A percentile compares a stretch with the other conserved stretches of the same genome.
These are phyloP conservation scores for Eumaeus atala DNA, from an alignment of 1,140 invertebrate genomes.

Conservation along the genomic window DNA sequence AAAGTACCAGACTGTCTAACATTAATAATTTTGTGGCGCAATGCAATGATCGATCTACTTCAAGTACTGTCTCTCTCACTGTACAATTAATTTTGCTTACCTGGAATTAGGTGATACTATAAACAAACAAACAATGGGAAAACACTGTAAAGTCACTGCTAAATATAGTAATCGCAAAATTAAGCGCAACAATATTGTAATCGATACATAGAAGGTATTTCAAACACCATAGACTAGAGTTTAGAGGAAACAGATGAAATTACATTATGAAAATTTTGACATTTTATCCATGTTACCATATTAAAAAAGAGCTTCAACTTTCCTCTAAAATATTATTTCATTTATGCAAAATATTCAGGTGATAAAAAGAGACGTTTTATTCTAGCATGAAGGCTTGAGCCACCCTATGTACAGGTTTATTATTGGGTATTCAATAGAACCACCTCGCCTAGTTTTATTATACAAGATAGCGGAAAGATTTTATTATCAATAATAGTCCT, in stretches of 20 bases:
- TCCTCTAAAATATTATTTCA: no score
- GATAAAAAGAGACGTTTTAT: no score
- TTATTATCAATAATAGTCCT: no score
- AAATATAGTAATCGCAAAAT: constrained; percentile 4
- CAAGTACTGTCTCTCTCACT: background rate
- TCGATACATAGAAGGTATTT: constrained; percentile 1
- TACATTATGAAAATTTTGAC: no score
- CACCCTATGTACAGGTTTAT: no score
- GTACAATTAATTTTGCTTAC: background rate
- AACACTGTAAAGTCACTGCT: constrained; percentile 3
- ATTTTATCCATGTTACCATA: no score
- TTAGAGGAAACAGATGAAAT: background rate
- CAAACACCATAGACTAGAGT: background rate
- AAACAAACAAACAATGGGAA: background rate
- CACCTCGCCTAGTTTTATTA: no score
- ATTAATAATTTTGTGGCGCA: background rate
- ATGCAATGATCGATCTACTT: background rate
- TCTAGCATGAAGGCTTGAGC: no score
- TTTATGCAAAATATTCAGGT: no score
- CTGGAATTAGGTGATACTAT: background rate
- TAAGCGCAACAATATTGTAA: background rate
- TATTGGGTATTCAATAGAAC: no score
- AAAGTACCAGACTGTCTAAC: background rate
- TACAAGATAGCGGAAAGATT: no score
- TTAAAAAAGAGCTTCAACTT: no score